A percentile compares a stretch with the other conserved stretches of the same genome.
Evolutionary conservation across 2,113 vertebrate genomes (phyloP).

Genomic region (Hemiscyllium ocellatum): DNA sequence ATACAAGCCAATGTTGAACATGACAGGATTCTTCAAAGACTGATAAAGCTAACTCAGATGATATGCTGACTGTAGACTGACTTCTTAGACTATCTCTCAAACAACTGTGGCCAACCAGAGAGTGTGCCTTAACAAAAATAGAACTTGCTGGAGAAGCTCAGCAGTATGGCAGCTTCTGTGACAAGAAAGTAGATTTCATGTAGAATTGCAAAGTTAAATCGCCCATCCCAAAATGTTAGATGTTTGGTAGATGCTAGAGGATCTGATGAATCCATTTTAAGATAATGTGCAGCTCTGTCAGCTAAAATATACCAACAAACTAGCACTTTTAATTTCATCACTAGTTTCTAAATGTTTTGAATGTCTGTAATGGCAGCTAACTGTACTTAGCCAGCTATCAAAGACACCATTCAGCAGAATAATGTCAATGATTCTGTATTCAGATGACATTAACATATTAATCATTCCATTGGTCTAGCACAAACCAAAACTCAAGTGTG

Average conservation of each 20-base stretch:
- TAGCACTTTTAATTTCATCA: neutral
- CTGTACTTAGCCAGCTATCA: neutral
- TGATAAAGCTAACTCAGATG: neutral
- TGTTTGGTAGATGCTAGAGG: neutral
- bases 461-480: neutral
- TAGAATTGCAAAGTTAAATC: neutral
- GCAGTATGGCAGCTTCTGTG: too few relatives aligned
- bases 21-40: neutral
- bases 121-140: too few relatives aligned
- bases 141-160: too few relatives aligned
- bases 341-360: neutral
- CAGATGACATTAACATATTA: conserved; percentile 6
- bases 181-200: neutral
- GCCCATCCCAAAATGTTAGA: neutral
- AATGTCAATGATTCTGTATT: neutral
- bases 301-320: neutral
- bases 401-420: neutral
- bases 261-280: neutral
- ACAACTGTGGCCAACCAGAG: neutral
- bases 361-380: neutral
- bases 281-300: neutral
- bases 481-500: neutral
- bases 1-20: neutral
- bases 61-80: neutral
- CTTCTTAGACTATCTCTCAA: neutral